Conservation (phyloP, 2,888 invertebrate genomes). For the Chironomus riparius region DNA sequence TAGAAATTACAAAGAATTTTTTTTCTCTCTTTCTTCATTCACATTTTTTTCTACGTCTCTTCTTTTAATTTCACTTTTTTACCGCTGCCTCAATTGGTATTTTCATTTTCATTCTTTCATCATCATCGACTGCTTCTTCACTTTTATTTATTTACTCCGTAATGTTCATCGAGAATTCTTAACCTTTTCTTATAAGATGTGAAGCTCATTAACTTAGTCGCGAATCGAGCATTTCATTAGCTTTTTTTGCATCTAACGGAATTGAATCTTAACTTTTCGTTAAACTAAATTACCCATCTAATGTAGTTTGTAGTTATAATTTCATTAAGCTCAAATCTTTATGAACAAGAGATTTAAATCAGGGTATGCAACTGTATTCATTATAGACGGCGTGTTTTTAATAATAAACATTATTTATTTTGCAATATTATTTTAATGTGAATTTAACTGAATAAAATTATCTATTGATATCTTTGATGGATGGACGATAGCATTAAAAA, state of each 20-base stretch:
- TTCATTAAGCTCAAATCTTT: neutral
- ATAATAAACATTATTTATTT: too few species aligned
- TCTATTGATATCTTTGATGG: too few species aligned
- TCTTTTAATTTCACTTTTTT: constrained; percentile 5
- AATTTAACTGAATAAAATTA: too few species aligned
- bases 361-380: neutral
- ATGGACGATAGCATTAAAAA: too few species aligned
- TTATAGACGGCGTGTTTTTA: too few species aligned
- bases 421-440: too few species aligned
- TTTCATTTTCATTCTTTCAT: constrained; percentile 6
- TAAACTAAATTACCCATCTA: too few species aligned
- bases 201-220: neutral
- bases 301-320: too few species aligned
- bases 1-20: neutral
- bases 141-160: neutral
- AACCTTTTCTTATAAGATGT: neutral
- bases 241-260: neutral
- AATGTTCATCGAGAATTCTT: neutral
- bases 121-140: neutral
- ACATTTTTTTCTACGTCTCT: neutral
- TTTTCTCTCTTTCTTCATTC: neutral
- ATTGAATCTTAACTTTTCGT: too few species aligned
- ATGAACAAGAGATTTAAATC: neutral
- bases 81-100: neutral
- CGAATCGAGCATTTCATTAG: neutral